Conservation (phyloP, 2,797 vertebrate species). For the Xiphophorus birchmanni region DNA sequence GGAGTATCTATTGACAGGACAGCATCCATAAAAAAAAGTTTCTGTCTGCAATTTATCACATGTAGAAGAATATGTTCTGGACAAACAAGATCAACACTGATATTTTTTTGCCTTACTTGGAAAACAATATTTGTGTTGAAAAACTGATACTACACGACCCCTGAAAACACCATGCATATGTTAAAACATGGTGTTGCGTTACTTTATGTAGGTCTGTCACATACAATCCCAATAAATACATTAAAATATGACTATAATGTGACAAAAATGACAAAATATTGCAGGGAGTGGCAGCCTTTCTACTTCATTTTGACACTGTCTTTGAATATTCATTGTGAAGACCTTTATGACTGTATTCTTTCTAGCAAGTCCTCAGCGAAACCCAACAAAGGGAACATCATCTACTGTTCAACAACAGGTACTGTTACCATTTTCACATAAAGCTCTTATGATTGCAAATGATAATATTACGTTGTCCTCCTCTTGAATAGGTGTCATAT, state of each 20-base stretch:
- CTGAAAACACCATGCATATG: background rate
- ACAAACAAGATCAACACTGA: background rate
- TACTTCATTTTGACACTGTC: background rate
- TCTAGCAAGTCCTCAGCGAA: constrained; percentile 56
- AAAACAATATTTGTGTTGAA: background rate
- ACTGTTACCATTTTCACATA: background rate
- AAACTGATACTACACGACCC: background rate
- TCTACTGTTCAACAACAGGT: constrained; percentile 70
- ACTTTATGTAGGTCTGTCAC: background rate
- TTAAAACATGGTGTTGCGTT: background rate
- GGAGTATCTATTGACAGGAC: background rate
- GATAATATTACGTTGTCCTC: background rate
- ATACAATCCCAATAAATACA: background rate
- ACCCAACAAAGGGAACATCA: constrained; percentile 42
- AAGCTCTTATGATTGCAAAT: background rate
- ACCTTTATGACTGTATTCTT: constrained; percentile 12
- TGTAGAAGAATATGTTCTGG: background rate
- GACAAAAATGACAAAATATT: background rate
- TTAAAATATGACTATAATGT: background rate
- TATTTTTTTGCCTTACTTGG: background rate
- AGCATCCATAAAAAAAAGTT: background rate
- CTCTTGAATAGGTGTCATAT: constrained; percentile 53
- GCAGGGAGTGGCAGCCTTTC: background rate
- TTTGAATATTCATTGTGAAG: background rate
- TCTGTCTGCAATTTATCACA: background rate